A percentile compares a stretch with the other conserved stretches of the same genome.
Conservation (phyloP, 2,797 vertebrate genomes). For the Chaenodraco wilsoni region DNA sequence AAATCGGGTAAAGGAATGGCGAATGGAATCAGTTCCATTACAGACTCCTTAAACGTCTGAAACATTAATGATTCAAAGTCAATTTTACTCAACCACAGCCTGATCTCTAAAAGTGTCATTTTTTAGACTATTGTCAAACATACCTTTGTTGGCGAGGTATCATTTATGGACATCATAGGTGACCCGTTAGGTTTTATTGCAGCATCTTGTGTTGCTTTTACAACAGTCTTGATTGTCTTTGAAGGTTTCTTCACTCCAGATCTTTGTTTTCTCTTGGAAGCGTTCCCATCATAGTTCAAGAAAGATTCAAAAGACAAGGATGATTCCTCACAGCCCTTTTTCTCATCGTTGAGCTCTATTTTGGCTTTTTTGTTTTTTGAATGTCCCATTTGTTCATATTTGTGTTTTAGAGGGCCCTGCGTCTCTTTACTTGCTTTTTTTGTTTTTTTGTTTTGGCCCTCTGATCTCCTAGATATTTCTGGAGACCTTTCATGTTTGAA, state of each 20-base stretch:
- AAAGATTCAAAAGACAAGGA: conserved; percentile 90
- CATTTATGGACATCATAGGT: neutral
- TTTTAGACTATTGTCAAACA: neutral
- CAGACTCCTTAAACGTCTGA: conserved; percentile 70
- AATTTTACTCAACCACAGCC: neutral
- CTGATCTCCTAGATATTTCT: conserved; percentile 11
- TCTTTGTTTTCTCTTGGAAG: conserved; percentile 69
- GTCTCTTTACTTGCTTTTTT: conserved; percentile 52
- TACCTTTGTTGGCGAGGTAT: conserved; percentile 54
- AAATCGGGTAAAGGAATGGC: conserved; percentile 82
- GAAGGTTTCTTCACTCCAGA: conserved; percentile 55
- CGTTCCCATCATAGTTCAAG: conserved; percentile 86
- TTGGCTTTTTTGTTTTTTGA: conserved; percentile 56
- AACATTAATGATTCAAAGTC: conserved; percentile 23
- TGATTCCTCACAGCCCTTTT: conserved; percentile 64
- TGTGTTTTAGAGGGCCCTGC: conserved; percentile 1
- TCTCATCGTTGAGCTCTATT: conserved; percentile 14
- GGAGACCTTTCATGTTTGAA: conserved; percentile 27
- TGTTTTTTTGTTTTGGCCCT: conserved; percentile 45
- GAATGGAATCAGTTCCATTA: conserved; percentile 82
- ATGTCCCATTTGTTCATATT: conserved; percentile 23
- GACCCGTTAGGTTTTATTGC: conserved; percentile 39
- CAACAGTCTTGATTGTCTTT: conserved; percentile 52
- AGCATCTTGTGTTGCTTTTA: conserved; percentile 34
- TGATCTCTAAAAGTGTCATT: neutral